Evolutionary conservation across 1,140 invertebrate genomes (phyloP).

Genomic region (Zaprionus nigranus): DNA sequence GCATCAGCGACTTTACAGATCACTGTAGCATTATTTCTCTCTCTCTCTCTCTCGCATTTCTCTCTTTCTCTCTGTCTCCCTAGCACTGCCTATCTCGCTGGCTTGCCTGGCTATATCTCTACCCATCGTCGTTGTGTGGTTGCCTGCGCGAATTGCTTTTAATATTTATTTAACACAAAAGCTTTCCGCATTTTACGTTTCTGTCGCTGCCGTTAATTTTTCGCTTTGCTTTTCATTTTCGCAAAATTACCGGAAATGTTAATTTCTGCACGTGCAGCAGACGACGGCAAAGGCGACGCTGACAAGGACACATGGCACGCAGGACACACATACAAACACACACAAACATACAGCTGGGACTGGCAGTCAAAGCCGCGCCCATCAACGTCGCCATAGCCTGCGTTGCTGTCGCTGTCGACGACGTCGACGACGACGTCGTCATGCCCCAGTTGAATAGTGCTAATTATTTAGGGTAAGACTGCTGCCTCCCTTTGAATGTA

Average conservation of each 20-base stretch:
- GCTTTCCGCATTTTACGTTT: conserved; percentile 80
- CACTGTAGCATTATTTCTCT: conserved; percentile 7
- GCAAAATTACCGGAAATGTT: conserved; percentile 84
- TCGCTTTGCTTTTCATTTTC: conserved; percentile 83
- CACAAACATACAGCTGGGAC: conserved; percentile 19
- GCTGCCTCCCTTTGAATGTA: conserved; percentile 44
- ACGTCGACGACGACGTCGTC: conserved; percentile 34
- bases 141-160: conserved; percentile 74
- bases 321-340: conserved; percentile 29
- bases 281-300: conserved; percentile 30
- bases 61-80: conserved; percentile 7
- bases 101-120: not conserved
- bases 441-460: conserved; percentile 80
- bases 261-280: conserved; percentile 83
- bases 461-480: conserved; percentile 83
- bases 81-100: not conserved
- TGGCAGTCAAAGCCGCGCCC: conserved; percentile 62
- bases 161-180: conserved; percentile 83
- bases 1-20: conserved; percentile 51
- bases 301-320: conserved; percentile 45
- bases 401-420: conserved; percentile 7
- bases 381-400: conserved; percentile 50
- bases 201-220: conserved; percentile 75
- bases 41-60: conserved; percentile 11
- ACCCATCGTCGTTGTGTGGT: conserved; percentile 35